A percentile compares a stretch with the other conserved stretches of the same genome.
phyloP scores from a whole-genome alignment of 2,113 vertebrate genomes.

The Anas platyrhynchos region DNA sequence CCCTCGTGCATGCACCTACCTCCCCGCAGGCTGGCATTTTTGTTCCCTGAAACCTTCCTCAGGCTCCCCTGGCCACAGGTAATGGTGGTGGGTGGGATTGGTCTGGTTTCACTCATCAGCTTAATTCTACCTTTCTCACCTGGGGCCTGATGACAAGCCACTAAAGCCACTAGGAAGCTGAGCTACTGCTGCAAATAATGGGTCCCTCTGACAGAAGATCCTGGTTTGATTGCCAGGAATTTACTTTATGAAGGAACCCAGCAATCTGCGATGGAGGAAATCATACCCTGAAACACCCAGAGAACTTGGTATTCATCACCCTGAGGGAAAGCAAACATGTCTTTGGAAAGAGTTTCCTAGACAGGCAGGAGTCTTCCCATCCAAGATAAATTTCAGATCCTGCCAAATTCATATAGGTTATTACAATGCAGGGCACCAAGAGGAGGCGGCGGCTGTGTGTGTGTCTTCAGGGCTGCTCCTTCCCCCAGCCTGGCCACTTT shows the following conservation, averaged over 20 bases:
- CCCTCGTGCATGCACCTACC: no score
- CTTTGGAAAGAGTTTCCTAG: constrained; percentile 13
- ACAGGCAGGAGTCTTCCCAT: constrained; percentile 20
- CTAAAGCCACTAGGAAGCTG: not conserved
- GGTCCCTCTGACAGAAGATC: not conserved
- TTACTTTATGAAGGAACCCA: constrained; percentile 54
- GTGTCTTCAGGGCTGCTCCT: not conserved
- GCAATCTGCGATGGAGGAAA: constrained; percentile 56
- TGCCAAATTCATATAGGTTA: not conserved
- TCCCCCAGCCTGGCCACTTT: not conserved
- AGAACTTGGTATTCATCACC: constrained; percentile 19
- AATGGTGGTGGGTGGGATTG: not conserved
- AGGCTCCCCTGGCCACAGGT: not conserved
- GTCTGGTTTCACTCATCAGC: not conserved
- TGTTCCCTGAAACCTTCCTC: not conserved
- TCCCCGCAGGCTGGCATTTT: not conserved
- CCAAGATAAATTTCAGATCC: not conserved
- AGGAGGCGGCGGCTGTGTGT: not conserved
- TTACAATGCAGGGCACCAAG: not conserved
- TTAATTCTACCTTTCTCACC: not conserved
- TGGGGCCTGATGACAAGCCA: not conserved
- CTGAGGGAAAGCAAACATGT: constrained; percentile 45
- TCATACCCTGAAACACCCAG: constrained; percentile 19
- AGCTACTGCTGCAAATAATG: not conserved
- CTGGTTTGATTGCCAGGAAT: not conserved